phyloP scores from a whole-genome alignment of 2,888 invertebrate genomes.

The Patella depressa region DNA sequence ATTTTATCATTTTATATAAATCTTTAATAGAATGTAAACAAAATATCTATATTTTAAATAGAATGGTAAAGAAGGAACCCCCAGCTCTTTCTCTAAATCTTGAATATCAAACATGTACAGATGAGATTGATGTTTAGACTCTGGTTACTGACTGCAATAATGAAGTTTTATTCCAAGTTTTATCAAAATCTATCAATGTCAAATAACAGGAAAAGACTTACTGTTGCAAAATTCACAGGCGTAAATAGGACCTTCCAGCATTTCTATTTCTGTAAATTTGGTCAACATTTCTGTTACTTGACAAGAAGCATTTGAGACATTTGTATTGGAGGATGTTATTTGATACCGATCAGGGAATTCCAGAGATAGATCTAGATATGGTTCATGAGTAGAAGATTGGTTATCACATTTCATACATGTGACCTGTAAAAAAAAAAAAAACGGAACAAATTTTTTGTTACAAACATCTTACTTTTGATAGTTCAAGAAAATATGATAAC shows the following conservation, averaged over 20 bases:
- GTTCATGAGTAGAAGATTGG: conserved; percentile 60
- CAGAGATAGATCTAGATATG: conserved; percentile 68
- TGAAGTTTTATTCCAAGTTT: not conserved
- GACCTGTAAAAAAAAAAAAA: conserved; percentile 50
- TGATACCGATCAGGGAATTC: conserved; percentile 69
- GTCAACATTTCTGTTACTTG: conserved; percentile 65
- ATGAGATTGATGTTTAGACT: not conserved
- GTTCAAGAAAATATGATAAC: no score
- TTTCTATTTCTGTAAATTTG: conserved; percentile 66
- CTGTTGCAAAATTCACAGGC: conserved; percentile 68
- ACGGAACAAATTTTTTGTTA: not conserved
- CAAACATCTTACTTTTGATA: no score
- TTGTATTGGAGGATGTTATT: conserved; percentile 48
- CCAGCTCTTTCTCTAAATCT: no score
- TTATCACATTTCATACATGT: conserved; percentile 61
- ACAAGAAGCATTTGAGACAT: conserved; percentile 52
- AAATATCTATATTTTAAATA: no score
- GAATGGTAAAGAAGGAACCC: no score
- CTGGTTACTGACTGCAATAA: not conserved
- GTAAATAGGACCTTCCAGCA: conserved; percentile 66
- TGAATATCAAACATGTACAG: no score
- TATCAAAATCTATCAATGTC: not conserved
- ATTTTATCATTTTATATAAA: no score
- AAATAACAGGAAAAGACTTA: conserved; percentile 40
- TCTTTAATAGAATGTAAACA: no score